Evolutionary conservation across 2,797 vertebrate species (phyloP), one percentile per base, ranked within the genome.

Genomic region (Acestrorhynchus altus): DNA sequence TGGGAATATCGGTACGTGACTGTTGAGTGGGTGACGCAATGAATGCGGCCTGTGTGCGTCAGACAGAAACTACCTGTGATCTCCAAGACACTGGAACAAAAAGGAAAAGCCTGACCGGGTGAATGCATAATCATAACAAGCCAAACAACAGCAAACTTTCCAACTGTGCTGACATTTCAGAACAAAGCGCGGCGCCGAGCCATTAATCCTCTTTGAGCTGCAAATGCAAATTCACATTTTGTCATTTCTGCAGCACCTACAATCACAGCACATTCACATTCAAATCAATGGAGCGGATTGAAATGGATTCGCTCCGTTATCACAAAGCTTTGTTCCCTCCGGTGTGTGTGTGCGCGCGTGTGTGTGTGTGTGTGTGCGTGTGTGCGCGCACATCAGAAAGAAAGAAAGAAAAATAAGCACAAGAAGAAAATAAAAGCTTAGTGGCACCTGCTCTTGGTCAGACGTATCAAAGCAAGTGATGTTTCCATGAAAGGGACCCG

Each of bases 191-290:
- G 54, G 26, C 52, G 61, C 44, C 67, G 78, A 76, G 42, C 76
- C 67, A 79, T 77, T 82, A 85, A 85, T 83, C 72, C 72, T 66
- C 61, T 77, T 70, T 42, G 46, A 78, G 74, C 61, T 22, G 22
- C 64, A 11, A 68, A 80, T 77, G 77, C 76, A 81, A 76, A 85
- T 81, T 35, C 71, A 52, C 59, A 49, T 67, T 79, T 83, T 79
- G 78, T 76, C 76, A 63, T 83, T 47, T 70, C 61, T 44, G 40
- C 35, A 24, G 40, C 49, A 49, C 74, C 66, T 73, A 78, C 75
- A 79, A 82, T 83, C 78, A 82, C 54, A 64, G 73, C 46, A 22
- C 69, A 81, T 81, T 87, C 73, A 78, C 77, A 84, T 85, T 83
- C 47, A 81, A 83, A 84, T 86, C 74, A 76, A 63, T 66, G 72